Evolutionary conservation across 2,888 invertebrate species (phyloP), one percentile per base, ranked within the genome.

Genomic region (Homarus gammarus): DNA sequence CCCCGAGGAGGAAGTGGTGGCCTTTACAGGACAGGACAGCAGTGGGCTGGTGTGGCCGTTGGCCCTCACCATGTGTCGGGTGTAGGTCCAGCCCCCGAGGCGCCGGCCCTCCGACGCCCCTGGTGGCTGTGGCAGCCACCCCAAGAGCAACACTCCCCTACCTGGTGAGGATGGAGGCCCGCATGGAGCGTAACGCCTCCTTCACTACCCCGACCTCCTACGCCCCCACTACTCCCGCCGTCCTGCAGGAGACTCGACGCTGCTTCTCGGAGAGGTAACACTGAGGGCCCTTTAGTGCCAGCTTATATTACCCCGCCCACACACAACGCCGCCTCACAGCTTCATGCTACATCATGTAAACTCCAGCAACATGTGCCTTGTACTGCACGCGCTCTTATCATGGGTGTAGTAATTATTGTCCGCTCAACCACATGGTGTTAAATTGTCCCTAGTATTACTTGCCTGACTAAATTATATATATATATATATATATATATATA

Each of bases 241-340:
- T 86, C 49, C 89, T 92, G 70, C 90, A 87, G 73, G 92, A 92
- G 82, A 79, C 89, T 5, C 81, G 92, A 15, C 85, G 92, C 44
- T 91, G 87, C 87, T 90, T 92, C 89, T 92, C 92, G 0, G 92
- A 92, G 84, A 90, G 92, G 92, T 91, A 84, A 85, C 33, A 36
- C 77, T 40, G 68, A 38, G 70, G 12, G 68, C 36, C 12, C 36
- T 15, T 56, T 51, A 36, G 56, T 33, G 22, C 5, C 33, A 3
- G 22, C 75, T 75, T 44, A 44, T 31, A 12, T 10, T 22, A 5
- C 10, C 38, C 38, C 38, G 10, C 73, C 18, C 22, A 38, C 18
- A 38, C 18, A 77, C 49, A 44, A 40, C 1, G 73, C 49, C n/a
- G 1, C 22, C 5, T 8, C 44, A 77, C 77, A n/a, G n/a, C 49